Percentiles rank a stretch among this genome's conserved stretches.
Evolutionary conservation across 2,113 vertebrate genomes (phyloP).

Genomic region (Entelurus aequoreus): DNA sequence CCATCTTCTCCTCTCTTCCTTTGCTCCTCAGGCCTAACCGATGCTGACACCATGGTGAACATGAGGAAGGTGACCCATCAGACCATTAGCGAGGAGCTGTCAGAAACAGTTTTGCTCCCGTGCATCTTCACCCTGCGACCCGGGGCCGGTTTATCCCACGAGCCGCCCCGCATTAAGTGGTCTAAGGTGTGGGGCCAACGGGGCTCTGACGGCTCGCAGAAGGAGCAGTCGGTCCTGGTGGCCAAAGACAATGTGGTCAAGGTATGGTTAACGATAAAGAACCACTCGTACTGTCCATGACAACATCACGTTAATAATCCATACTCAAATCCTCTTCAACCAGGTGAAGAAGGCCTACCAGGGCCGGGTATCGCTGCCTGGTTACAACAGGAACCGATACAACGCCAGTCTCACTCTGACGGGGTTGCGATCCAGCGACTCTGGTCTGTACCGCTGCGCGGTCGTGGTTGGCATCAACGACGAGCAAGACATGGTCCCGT

Average conservation of each 20-base stretch:
- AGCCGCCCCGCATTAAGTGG: constrained; percentile 90
- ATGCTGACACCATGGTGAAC: constrained; percentile 76
- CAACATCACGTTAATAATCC: neutral
- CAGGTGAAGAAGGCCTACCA: constrained; percentile 85
- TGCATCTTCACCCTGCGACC: constrained; percentile 82
- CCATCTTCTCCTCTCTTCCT: constrained; percentile 15
- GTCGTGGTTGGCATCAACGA: constrained; percentile 91
- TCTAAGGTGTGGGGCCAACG: constrained; percentile 85
- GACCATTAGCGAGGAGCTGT: constrained; percentile 76
- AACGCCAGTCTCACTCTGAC: constrained; percentile 83
- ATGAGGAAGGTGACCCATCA: constrained; percentile 82
- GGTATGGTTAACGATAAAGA: constrained; percentile 36
- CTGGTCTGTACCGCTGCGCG: constrained; percentile 90
- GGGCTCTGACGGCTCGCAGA: constrained; percentile 73
- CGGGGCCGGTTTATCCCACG: constrained; percentile 50
- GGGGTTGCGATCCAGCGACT: constrained; percentile 81
- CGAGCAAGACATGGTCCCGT: constrained; percentile 87
- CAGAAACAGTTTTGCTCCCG: constrained; percentile 80
- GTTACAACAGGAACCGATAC: constrained; percentile 77
- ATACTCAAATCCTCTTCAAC: neutral
- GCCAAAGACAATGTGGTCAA: constrained; percentile 90
- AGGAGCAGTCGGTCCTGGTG: constrained; percentile 84
- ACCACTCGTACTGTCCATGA: too few relatives aligned
- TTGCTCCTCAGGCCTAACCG: constrained; percentile 62
- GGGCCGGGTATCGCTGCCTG: constrained; percentile 80